phyloP scores from a whole-genome alignment of 30 jellyfish, hydroid and myxozoan species.

The Morbakka virulenta region DNA sequence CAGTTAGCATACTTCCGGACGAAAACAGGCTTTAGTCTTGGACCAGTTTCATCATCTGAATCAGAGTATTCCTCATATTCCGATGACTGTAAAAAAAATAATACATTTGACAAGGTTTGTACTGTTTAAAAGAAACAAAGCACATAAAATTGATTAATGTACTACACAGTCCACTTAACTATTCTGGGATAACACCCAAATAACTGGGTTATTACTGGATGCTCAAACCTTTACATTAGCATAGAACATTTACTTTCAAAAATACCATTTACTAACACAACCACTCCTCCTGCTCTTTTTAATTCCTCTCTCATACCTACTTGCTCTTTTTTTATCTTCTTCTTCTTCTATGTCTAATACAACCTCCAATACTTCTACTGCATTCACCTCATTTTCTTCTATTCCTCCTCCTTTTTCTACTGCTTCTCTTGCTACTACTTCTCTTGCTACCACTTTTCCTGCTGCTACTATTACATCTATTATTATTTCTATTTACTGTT shows the following conservation, averaged over 20 bases:
- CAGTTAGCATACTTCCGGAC: constrained; percentile 79
- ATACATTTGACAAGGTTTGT: background rate
- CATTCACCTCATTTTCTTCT: background rate
- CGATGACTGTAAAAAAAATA: constrained; percentile 56
- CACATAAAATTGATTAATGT: too few species aligned
- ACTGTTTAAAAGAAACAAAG: background rate
- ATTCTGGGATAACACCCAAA: too few species aligned
- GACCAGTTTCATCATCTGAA: constrained; percentile 89
- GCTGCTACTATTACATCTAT: too few species aligned
- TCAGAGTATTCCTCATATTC: constrained; percentile 97
- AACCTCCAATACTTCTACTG: background rate
- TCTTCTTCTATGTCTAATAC: background rate
- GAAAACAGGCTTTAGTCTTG: constrained; percentile 94
- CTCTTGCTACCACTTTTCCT: background rate
- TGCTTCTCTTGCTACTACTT: background rate
- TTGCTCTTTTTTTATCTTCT: background rate
- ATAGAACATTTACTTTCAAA: too few species aligned
- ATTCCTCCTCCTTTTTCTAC: background rate
- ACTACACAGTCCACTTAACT: too few species aligned
- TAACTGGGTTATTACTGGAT: too few species aligned
- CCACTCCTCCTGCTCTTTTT: too few species aligned
- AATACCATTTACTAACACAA: too few species aligned
- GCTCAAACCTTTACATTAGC: too few species aligned
- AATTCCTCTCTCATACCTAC: too few species aligned
- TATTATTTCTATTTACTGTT: too few species aligned